These are phyloP conservation scores for Hirtodrosophila cameraria DNA, from an alignment of 2,888 invertebrate genomes.

Conservation along the genomic window DNA sequence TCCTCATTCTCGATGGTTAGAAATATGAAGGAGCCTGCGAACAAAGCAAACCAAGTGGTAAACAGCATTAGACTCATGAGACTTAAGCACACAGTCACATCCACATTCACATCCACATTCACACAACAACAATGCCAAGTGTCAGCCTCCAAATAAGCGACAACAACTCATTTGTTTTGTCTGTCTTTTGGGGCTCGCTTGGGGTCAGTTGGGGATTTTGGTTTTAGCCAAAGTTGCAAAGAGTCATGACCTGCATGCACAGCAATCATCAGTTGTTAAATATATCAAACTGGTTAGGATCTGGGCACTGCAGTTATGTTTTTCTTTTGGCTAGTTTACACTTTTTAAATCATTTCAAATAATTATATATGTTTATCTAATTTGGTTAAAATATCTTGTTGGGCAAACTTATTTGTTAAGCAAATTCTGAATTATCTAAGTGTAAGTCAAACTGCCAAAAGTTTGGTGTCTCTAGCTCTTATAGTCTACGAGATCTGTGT, in stretches of 20 bases:
- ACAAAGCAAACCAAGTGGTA: slow-evolving; percentile 52
- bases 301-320: not conserved
- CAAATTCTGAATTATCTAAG: too few species aligned
- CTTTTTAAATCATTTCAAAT: too few species aligned
- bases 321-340: not conserved
- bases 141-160: slow-evolving; percentile 20
- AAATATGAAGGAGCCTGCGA: slow-evolving; percentile 91
- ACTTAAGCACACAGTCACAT: slow-evolving; percentile 14
- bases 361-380: too few species aligned
- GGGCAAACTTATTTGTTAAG: too few species aligned
- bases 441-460: too few species aligned
- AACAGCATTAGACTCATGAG: slow-evolving; percentile 36
- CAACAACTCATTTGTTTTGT: slow-evolving; percentile 37
- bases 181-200: slow-evolving; percentile 12
- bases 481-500: too few species aligned
- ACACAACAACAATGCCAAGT: slow-evolving; percentile 1
- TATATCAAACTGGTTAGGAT: not conserved
- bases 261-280: slow-evolving; percentile 20
- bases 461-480: too few species aligned
- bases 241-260: slow-evolving; percentile 6
- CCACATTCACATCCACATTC: not conserved
- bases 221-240: slow-evolving; percentile 9
- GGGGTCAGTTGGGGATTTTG: slow-evolving; percentile 23
- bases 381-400: too few species aligned
- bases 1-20: slow-evolving; percentile 89